phyloP scores from a whole-genome alignment of 2,888 invertebrate genomes.

The Caenorhabditis becei region DNA sequence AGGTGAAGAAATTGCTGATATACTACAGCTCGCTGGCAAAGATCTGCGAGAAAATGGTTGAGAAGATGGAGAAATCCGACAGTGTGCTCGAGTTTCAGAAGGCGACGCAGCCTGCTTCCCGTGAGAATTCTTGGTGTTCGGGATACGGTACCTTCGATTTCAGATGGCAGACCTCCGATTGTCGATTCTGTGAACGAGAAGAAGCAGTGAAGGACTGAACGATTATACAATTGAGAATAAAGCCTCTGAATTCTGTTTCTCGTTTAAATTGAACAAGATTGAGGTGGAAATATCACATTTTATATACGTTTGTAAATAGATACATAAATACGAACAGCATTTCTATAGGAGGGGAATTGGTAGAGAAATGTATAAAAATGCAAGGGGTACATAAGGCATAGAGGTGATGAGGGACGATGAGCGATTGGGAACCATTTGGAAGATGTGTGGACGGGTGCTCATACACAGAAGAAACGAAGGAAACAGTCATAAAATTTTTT shows the following conservation, averaged over 20 bases:
- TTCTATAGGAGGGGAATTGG: neutral
- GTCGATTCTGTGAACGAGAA: neutral
- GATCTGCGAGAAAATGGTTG: slow-evolving; percentile 38
- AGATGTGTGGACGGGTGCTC: slow-evolving; percentile 11
- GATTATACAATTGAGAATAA: neutral
- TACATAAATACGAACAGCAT: slow-evolving; percentile 45
- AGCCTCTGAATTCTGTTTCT: too few species aligned
- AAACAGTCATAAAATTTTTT: slow-evolving; percentile 20
- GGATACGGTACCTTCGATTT: too few species aligned
- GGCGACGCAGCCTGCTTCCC: neutral
- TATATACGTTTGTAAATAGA: slow-evolving; percentile 36
- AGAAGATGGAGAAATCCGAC: slow-evolving; percentile 27
- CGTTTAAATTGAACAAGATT: too few species aligned
- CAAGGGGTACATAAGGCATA: slow-evolving; percentile 37
- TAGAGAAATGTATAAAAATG: slow-evolving; percentile 37
- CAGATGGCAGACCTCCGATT: neutral
- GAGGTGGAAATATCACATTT: slow-evolving; percentile 34
- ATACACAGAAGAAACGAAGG: slow-evolving; percentile 30
- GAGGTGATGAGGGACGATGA: slow-evolving; percentile 20
- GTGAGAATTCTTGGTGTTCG: too few species aligned
- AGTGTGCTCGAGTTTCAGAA: neutral
- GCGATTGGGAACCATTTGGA: slow-evolving; percentile 3
- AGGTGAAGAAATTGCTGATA: slow-evolving; percentile 17
- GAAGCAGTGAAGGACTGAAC: neutral
- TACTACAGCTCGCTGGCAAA: slow-evolving; percentile 24